Evolutionary conservation across 1,140 invertebrate species (phyloP).

Genomic region (Drosophila willistoni): DNA sequence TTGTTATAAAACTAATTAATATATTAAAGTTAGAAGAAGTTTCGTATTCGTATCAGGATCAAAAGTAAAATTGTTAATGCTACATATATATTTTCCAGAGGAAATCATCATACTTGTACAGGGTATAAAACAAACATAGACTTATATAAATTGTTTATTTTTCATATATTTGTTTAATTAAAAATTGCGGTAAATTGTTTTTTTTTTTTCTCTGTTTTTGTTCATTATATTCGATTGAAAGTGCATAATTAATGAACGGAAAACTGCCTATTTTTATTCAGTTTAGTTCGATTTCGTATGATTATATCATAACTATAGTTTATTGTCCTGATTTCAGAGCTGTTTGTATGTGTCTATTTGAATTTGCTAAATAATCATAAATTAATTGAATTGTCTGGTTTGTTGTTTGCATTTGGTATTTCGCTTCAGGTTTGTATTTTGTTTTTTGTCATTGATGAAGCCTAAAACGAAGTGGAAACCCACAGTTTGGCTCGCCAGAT

Average conservation of each 20-base stretch:
- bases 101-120: no score
- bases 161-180: constrained; percentile 3
- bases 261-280: background rate
- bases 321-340: background rate
- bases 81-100: no score
- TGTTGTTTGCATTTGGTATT: constrained; percentile 3
- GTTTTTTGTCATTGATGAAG: background rate
- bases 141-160: background rate
- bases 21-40: no score
- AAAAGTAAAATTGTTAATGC: no score
- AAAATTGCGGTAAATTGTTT: constrained; percentile 24
- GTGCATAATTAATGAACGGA: constrained; percentile 8
- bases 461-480: constrained; percentile 5
- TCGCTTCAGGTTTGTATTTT: background rate
- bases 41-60: no score
- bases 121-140: background rate
- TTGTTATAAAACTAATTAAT: no score
- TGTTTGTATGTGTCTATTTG: constrained; percentile 14
- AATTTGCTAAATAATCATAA: constrained; percentile 27
- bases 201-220: background rate
- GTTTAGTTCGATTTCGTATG: constrained; percentile 13
- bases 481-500: constrained; percentile 19
- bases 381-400: constrained; percentile 24
- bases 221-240: background rate
- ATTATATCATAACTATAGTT: constrained; percentile 12